A percentile compares a stretch with the other conserved stretches of the same genome.
phyloP scores from a whole-genome alignment of 1,140 invertebrate species.

The Tetranychus urticae region DNA sequence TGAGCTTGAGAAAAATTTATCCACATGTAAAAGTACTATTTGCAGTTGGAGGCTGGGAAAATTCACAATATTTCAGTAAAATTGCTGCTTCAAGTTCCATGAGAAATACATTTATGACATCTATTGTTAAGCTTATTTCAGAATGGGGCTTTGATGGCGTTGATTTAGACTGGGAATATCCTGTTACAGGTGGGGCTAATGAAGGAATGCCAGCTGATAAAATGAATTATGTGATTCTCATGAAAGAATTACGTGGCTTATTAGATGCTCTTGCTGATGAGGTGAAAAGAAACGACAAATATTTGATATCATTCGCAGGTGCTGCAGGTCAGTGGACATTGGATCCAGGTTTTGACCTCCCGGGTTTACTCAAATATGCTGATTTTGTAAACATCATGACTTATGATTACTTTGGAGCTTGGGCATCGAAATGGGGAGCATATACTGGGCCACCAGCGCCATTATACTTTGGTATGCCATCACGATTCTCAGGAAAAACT shows the following conservation, averaged over 20 bases:
- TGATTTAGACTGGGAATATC: conserved; percentile 72
- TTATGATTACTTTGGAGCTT: conserved; percentile 16
- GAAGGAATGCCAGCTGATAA: conserved; percentile 17
- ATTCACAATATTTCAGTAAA: conserved; percentile 15
- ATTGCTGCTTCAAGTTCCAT: conserved; percentile 10
- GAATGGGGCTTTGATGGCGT: conserved; percentile 44
- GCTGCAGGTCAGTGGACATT: conserved; percentile 18
- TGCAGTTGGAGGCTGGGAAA: conserved; percentile 17
- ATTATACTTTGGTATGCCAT: conserved; percentile 16
- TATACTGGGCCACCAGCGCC: conserved; percentile 17
- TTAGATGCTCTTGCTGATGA: background rate
- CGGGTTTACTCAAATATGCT: conserved; percentile 13
- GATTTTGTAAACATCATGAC: conserved; percentile 18
- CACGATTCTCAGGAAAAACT: conserved; percentile 16
- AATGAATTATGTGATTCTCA: conserved; percentile 8
- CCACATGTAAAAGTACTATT: conserved; percentile 13
- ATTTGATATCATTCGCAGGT: conserved; percentile 6
- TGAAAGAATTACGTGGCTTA: conserved; percentile 6
- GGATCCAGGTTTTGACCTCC: conserved; percentile 16
- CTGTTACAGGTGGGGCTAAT: conserved; percentile 32
- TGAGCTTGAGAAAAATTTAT: conserved; percentile 8
- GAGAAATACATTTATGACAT: conserved; percentile 10
- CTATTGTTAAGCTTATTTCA: conserved; percentile 14
- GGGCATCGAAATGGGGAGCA: conserved; percentile 16
- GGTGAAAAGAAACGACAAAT: conserved; percentile 16